Evolutionary conservation across 2,113 vertebrate genomes (phyloP).

Genomic region (Plecotus auritus): DNA sequence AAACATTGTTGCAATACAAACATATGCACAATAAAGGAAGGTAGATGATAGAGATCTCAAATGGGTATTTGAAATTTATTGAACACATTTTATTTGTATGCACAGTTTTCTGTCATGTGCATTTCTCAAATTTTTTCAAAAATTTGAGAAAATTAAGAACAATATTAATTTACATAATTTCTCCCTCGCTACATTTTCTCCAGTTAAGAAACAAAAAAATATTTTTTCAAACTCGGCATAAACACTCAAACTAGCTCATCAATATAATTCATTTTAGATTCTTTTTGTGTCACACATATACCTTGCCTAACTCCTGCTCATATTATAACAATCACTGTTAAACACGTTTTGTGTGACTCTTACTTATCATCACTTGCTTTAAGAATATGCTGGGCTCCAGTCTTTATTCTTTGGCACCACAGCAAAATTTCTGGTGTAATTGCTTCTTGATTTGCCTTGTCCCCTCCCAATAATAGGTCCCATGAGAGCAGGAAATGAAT

Average conservation of each 20-base stretch:
- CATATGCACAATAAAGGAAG: background rate
- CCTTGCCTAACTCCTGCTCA: background rate
- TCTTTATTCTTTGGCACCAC: background rate
- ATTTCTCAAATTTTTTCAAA: background rate
- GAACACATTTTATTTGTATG: background rate
- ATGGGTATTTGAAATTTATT: background rate
- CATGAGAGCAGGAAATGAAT: background rate
- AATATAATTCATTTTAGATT: background rate
- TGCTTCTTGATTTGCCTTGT: constrained; percentile 13
- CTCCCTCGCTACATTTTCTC: background rate
- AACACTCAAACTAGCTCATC: background rate
- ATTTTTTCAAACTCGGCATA: background rate
- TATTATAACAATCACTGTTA: background rate
- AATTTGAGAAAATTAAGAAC: background rate
- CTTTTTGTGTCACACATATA: background rate
- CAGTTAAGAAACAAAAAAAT: background rate
- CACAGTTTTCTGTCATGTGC: background rate
- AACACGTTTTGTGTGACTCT: background rate
- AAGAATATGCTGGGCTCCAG: background rate
- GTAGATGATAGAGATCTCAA: background rate
- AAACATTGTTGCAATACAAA: background rate
- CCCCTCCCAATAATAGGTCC: background rate
- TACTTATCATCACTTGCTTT: background rate
- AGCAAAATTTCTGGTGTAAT: background rate
- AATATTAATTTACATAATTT: background rate